Evolutionary conservation across 2,888 invertebrate species (phyloP), one percentile per base, ranked within the genome.

Genomic region (Netelia melanura): DNA sequence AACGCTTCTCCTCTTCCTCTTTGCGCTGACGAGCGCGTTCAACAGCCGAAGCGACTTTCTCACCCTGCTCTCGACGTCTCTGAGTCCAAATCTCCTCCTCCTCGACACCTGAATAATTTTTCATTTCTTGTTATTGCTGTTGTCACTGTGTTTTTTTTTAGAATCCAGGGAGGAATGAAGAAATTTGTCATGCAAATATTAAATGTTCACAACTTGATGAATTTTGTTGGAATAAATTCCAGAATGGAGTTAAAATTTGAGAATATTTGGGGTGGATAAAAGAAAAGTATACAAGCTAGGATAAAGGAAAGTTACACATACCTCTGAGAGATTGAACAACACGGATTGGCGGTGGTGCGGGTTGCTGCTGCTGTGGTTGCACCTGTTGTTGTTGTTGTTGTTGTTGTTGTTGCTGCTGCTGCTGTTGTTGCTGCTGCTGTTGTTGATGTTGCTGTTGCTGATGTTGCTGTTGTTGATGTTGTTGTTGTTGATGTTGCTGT

Each of bases 1-100:
- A 97, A 61, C 97, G 95, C 86, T 98, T 97, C 91, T 98, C 98
- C 91, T 98, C 98, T 91, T 98, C 98, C 91, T 98, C 98, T 89
- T 98, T 97, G 43, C 97, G 96, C 91, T 97, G 97, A 78, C 97
- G 96, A 0, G 98, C 98, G 43, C 98, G 95, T 88, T 97, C 98
- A 17, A 98, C 97, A 0, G 97, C 97, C 80, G 96, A 96, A 10
- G 97, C 96, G 70, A 98, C 96, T 90, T 96, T 96, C 89, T 96
- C 96, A 91, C 94, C 95, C 89, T 97, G 96, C 86, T 96, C 96
- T 81, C 96, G 95, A 72, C 97, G 95, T 81, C 96, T 95, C 91
- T 96, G 96, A n/a, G 96, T 95, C 96, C 97, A 96, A 80, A 96
- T 93, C 90, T 97, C 96, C 84, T 96, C 96, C 65, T 96, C 96